phyloP scores from a whole-genome alignment of 2,113 vertebrate genomes.

The Collichthys lucidus region DNA sequence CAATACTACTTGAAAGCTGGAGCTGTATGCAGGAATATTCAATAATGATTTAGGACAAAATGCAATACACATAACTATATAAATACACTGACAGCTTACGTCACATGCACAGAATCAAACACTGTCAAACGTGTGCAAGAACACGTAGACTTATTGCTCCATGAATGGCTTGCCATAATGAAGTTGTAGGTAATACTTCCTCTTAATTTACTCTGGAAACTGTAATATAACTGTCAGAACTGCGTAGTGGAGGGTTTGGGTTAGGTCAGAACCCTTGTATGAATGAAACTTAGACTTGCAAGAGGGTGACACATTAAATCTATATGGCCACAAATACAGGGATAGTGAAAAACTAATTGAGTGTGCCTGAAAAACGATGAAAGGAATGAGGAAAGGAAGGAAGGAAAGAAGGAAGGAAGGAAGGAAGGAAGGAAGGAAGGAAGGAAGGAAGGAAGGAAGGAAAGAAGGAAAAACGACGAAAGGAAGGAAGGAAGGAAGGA shows the following conservation, averaged over 20 bases:
- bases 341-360: neutral
- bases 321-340: neutral
- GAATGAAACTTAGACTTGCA: neutral
- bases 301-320: neutral
- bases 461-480: too few species aligned
- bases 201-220: neutral
- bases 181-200: neutral
- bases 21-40: constrained; percentile 5
- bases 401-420: too few species aligned
- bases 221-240: neutral
- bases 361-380: too few species aligned
- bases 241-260: too few species aligned
- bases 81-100: neutral
- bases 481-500: too few species aligned
- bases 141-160: neutral
- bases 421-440: too few species aligned
- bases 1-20: neutral
- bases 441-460: too few species aligned
- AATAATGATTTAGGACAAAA: constrained; percentile 3
- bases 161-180: neutral
- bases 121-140: neutral
- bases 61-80: neutral
- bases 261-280: neutral
- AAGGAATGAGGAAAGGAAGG: too few species aligned
- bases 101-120: neutral